Conservation (phyloP, 2,888 invertebrate species). For the Caenorhabditis imperialis region DNA sequence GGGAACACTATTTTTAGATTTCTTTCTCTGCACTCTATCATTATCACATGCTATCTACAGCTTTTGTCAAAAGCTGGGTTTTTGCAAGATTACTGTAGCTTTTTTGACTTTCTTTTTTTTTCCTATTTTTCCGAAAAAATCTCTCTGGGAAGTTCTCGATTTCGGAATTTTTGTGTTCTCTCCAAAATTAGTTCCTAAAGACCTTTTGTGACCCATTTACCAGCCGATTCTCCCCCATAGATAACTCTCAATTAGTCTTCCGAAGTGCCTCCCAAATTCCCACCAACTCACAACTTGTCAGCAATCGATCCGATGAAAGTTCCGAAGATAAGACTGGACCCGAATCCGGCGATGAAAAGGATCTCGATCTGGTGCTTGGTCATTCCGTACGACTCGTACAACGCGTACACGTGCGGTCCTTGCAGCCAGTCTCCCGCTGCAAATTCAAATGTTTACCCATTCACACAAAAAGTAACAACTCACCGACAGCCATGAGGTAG, state of each 20-base stretch:
- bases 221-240: too few species aligned
- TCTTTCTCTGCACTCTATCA: not conserved
- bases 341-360: slow-evolving; percentile 81
- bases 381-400: slow-evolving; percentile 81
- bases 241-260: too few species aligned
- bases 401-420: slow-evolving; percentile 81
- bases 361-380: slow-evolving; percentile 78
- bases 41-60: too few species aligned
- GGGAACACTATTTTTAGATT: not conserved
- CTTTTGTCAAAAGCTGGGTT: not conserved
- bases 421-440: slow-evolving; percentile 81
- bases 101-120: too few species aligned
- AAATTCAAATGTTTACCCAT: slow-evolving; percentile 57
- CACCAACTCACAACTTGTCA: slow-evolving; percentile 80
- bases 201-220: too few species aligned
- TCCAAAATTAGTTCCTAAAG: too few species aligned
- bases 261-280: too few species aligned
- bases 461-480: slow-evolving; percentile 24
- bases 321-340: slow-evolving; percentile 81
- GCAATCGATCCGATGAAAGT: slow-evolving; percentile 81
- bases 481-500: slow-evolving; percentile 81
- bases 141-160: too few species aligned
- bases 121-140: too few species aligned
- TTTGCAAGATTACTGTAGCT: too few species aligned
- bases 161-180: too few species aligned